A percentile compares a stretch with the other conserved stretches of the same genome.
Evolutionary conservation across 2,113 vertebrate genomes (phyloP).

Genomic region (Pipa parva): DNA sequence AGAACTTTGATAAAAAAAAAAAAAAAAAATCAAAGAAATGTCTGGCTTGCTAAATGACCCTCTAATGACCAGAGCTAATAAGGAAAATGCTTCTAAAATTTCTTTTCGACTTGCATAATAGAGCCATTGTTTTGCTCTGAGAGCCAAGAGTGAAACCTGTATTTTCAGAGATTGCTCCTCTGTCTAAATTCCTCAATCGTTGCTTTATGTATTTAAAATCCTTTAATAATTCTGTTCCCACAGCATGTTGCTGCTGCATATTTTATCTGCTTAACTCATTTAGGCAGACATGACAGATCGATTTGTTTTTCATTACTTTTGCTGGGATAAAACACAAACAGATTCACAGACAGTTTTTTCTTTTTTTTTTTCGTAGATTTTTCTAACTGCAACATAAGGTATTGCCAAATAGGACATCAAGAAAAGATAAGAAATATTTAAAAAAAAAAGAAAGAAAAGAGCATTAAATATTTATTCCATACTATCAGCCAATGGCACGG

Average conservation of each 20-base stretch:
- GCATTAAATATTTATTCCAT: too few relatives aligned
- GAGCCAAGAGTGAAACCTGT: conserved; percentile 63
- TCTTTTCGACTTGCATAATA: conserved; percentile 64
- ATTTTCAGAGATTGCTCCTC: conserved; percentile 56
- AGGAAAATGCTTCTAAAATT: conserved; percentile 68
- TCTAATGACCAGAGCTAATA: conserved; percentile 67
- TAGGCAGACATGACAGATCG: conserved; percentile 30
- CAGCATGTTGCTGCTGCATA: conserved; percentile 44
- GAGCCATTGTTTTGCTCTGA: conserved; percentile 72
- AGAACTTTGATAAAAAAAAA: conserved; percentile 46
- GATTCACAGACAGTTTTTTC: neutral
- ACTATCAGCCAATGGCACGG: too few relatives aligned
- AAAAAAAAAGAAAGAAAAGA: too few relatives aligned
- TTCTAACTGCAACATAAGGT: neutral
- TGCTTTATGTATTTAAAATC: conserved; percentile 66
- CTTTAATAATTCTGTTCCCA: conserved; percentile 56
- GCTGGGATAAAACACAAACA: neutral
- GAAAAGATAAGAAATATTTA: too few relatives aligned
- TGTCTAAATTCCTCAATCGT: conserved; percentile 66
- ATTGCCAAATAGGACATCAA: neutral
- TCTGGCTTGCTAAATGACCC: conserved; percentile 53
- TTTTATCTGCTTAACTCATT: conserved; percentile 66
- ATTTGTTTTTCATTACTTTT: conserved; percentile 11
- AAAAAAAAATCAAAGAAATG: conserved; percentile 50
- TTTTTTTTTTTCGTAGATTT: neutral